Percentiles rank a stretch among this genome's conserved stretches.
phyloP scores from a whole-genome alignment of 2,113 vertebrate species.

The Tachycineta bicolor region DNA sequence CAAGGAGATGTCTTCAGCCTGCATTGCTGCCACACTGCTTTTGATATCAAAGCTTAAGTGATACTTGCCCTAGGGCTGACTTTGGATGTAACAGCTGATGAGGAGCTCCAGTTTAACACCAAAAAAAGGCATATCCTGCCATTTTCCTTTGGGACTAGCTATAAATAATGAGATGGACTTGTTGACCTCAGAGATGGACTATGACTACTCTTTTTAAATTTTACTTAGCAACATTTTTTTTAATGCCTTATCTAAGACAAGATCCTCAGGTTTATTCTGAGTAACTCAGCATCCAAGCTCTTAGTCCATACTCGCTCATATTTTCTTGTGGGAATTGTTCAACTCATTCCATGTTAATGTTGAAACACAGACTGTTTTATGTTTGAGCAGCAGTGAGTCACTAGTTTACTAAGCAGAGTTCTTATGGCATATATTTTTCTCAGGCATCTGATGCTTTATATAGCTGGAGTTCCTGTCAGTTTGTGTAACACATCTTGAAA shows the following conservation, averaged over 20 bases:
- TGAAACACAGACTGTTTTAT: not conserved
- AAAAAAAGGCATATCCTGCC: slow-evolving; percentile 47
- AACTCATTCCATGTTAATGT: not conserved
- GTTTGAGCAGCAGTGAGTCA: slow-evolving; percentile 37
- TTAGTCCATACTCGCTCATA: not conserved
- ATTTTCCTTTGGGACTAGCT: slow-evolving; percentile 15
- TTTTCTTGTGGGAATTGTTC: slow-evolving; percentile 42
- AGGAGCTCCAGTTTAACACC: slow-evolving; percentile 5
- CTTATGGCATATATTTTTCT: not conserved
- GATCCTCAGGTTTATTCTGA: slow-evolving; percentile 26
- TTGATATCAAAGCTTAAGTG: not conserved
- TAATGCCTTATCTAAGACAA: not conserved
- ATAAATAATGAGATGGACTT: slow-evolving; percentile 33
- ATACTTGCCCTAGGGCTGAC: not conserved
- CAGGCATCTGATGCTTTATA: slow-evolving; percentile 28
- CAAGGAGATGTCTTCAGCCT: not conserved
- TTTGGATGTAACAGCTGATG: not conserved
- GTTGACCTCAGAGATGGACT: not conserved
- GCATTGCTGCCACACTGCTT: not conserved
- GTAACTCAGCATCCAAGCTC: not conserved
- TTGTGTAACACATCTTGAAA: slow-evolving; percentile 34
- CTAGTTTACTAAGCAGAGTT: not conserved
- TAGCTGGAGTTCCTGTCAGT: slow-evolving; percentile 13
- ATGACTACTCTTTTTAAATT: not conserved
- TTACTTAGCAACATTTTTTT: not conserved